Evolutionary conservation across 2,797 vertebrate genomes (phyloP), one percentile per base, ranked within the genome.

Genomic region (Streptopelia turtur): DNA sequence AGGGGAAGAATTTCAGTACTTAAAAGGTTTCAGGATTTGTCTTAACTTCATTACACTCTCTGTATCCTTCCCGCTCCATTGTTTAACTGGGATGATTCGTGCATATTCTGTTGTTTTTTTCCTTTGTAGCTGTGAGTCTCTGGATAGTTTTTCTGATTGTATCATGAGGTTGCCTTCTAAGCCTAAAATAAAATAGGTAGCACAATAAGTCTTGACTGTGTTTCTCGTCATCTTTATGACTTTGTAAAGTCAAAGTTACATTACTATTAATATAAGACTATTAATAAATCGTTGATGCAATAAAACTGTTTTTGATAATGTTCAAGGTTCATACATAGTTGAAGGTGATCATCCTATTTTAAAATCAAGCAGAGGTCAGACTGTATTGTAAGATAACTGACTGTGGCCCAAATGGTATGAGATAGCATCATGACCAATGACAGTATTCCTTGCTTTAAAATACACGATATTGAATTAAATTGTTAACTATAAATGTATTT

Each of bases 231-330:
- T 89, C 90, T 94, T 92, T 89, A 83, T 94, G 96, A 96, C 96
- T 97, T 96, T 96, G 93, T 96, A 93, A 97, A 97, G 94, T 91
- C 93, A 56, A 90, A 95, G 84, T 86, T 95, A 84, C 89, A 90
- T 93, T 93, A 59, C 90, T 95, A 93, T 96, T 96, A 95, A 96
- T 96, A 93, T 23, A 95, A 97, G 87, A 91, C 96, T 95, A 96
- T 95, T 97, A 97, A 97, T 97, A 97, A 94, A 95, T 95, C 87
- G 50, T 97, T 96, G 96, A 97, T 96, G 94, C 89, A 96, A 94
- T 96, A 96, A 96, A 97, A 96, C 85, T 94, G 83, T 35, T 96
- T 96, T 96, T 97, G 87, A 96, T 94, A 93, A 90, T 94, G 95
- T 97, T 97, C 95, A 95, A 96, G 92, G 91, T 98, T 97, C 85